phyloP scores from a whole-genome alignment of 2,797 vertebrate species.

The Sebastes kiyomatsui region DNA sequence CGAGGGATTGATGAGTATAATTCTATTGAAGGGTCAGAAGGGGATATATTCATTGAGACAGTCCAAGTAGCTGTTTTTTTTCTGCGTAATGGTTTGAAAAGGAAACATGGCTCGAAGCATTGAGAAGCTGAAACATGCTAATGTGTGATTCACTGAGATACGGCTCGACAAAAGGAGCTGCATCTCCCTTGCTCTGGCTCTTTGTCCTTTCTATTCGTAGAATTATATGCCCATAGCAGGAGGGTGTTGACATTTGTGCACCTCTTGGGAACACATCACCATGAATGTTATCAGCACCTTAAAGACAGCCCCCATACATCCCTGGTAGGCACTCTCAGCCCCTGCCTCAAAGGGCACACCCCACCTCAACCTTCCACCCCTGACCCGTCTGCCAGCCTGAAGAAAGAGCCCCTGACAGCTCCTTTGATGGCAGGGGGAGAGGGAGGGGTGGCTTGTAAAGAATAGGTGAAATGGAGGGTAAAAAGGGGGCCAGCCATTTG shows the following conservation, averaged over 20 bases:
- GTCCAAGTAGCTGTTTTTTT: conserved; percentile 8
- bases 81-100: not conserved
- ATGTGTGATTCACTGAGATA: conserved; percentile 9
- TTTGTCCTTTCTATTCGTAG: conserved; percentile 78
- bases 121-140: conserved; percentile 6
- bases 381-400: conserved; percentile 70
- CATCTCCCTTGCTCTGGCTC: conserved; percentile 58
- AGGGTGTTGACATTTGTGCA: conserved; percentile 85
- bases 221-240: conserved; percentile 78
- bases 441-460: conserved; percentile 53
- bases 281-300: conserved; percentile 86
- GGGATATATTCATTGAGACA: conserved; percentile 24
- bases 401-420: conserved; percentile 82
- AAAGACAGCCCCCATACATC: conserved; percentile 73
- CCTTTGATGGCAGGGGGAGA: conserved; percentile 73
- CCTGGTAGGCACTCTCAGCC: conserved; percentile 53
- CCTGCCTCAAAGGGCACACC: conserved; percentile 62
- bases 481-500: conserved; percentile 78
- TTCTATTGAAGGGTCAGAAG: conserved; percentile 40
- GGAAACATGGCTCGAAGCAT: not conserved
- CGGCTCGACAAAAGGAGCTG: conserved; percentile 44
- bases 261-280: conserved; percentile 81
- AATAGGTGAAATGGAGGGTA: conserved; percentile 75
- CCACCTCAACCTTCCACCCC: conserved; percentile 72
- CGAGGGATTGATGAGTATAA: conserved; percentile 46